Percentiles rank a stretch among this genome's conserved stretches.
These are phyloP conservation scores for Cherax quadricarinatus DNA, from an alignment of 1,140 invertebrate genomes.

Conservation along the genomic window DNA sequence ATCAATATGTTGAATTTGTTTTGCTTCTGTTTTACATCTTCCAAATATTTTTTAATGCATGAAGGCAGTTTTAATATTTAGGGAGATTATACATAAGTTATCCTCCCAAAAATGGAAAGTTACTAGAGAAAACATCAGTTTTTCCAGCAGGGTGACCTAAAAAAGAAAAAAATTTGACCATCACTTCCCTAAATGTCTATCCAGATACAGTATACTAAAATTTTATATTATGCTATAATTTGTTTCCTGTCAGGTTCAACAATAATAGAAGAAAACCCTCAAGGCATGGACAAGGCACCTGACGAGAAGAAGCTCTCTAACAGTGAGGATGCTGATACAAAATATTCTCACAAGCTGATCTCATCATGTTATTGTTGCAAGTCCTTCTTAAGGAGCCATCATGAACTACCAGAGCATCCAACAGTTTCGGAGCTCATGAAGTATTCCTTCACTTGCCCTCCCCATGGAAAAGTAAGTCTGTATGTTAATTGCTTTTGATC, in stretches of 20 bases:
- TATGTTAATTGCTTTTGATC: neutral
- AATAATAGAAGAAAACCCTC: conserved; percentile 22
- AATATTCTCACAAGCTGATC: conserved; percentile 6
- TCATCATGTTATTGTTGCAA: conserved; percentile 4
- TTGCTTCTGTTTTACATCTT: no score
- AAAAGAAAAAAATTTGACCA: no score
- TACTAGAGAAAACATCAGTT: no score
- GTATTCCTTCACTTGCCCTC: neutral
- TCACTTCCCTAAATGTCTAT: no score
- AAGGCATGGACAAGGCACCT: conserved; percentile 1
- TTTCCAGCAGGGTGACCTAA: no score
- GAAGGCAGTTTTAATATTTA: no score
- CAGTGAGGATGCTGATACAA: neutral
- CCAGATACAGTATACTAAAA: no score
- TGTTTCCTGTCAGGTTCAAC: neutral
- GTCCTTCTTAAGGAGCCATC: neutral
- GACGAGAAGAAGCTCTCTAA: neutral
- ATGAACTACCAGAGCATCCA: conserved; percentile 23
- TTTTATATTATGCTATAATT: no score
- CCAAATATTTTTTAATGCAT: no score
- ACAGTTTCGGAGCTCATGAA: neutral
- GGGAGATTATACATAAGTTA: no score
- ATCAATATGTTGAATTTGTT: no score
- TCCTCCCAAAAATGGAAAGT: no score
- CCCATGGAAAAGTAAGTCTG: conserved; percentile 5